phyloP scores from a whole-genome alignment of 2,113 vertebrate species.

The Cyanocitta stelleri region DNA sequence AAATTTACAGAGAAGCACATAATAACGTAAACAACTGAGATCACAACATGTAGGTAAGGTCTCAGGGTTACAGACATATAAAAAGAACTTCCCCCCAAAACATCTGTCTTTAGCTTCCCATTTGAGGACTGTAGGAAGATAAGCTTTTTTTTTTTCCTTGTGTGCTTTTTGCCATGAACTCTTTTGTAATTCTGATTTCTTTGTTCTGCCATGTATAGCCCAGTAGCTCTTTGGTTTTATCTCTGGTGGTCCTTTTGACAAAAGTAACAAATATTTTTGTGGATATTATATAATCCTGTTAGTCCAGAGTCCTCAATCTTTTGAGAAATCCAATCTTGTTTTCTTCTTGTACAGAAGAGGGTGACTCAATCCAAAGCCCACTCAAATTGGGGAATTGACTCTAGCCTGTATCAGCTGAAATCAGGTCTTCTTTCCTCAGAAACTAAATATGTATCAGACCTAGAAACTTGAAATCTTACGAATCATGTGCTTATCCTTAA shows the following conservation, averaged over 20 bases:
- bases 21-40: background rate
- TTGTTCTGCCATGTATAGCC: background rate
- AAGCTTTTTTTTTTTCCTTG: background rate
- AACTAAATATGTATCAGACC: background rate
- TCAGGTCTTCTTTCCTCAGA: background rate
- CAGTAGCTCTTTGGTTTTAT: background rate
- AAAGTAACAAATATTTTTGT: background rate
- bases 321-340: background rate
- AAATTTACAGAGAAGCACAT: background rate
- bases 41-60: background rate
- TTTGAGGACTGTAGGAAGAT: background rate
- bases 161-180: background rate
- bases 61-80: accelerated
- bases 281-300: background rate
- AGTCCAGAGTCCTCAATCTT: background rate
- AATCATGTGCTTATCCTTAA: background rate
- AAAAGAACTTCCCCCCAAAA: background rate
- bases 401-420: background rate
- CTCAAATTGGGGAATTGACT: background rate
- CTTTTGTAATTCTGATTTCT: background rate
- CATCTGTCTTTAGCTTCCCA: background rate
- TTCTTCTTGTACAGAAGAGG: background rate
- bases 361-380: background rate
- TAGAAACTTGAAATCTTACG: background rate
- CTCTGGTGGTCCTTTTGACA: background rate